These are phyloP conservation scores for Chymomyza costata DNA, from an alignment of 1,140 invertebrate genomes.

Conservation along the genomic window DNA sequence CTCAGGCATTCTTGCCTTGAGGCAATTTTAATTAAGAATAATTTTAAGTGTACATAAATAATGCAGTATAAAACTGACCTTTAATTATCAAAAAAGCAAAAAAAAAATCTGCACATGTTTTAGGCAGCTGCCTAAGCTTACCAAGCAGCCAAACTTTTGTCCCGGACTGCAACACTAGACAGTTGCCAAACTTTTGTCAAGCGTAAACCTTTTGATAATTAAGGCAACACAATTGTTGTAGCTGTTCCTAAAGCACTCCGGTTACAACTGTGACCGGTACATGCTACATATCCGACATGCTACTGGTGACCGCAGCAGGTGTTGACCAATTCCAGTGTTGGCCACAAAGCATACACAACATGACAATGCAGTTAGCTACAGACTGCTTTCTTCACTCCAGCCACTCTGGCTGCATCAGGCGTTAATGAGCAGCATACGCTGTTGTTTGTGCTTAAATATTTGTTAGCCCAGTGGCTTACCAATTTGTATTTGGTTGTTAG, in stretches of 20 bases:
- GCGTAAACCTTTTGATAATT: conserved; percentile 71
- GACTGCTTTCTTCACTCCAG: not conserved
- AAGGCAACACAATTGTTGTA: conserved; percentile 29
- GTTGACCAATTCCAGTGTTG: conserved; percentile 3
- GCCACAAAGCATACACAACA: conserved; percentile 17
- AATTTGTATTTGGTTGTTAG: conserved; percentile 3
- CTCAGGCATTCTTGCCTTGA: no score
- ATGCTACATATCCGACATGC: conserved; percentile 11
- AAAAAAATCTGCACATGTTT: no score
- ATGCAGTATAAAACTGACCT: no score
- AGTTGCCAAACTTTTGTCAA: conserved; percentile 71
- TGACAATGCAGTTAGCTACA: conserved; percentile 4
- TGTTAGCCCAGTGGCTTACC: conserved; percentile 20
- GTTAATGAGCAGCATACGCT: conserved; percentile 40
- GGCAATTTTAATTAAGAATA: no score
- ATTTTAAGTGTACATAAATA: no score
- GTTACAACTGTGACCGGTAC: not conserved
- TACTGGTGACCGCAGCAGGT: conserved; percentile 26
- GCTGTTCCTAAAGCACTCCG: not conserved
- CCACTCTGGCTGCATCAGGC: not conserved
- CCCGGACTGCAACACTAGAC: no score
- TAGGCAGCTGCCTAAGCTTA: no score
- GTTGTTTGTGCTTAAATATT: conserved; percentile 26
- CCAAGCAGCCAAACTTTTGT: no score
- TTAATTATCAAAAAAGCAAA: no score